Base-by-base conservation (phyloP, 2,888 invertebrate species). In the Scaptomyza caliginosa region DNA sequence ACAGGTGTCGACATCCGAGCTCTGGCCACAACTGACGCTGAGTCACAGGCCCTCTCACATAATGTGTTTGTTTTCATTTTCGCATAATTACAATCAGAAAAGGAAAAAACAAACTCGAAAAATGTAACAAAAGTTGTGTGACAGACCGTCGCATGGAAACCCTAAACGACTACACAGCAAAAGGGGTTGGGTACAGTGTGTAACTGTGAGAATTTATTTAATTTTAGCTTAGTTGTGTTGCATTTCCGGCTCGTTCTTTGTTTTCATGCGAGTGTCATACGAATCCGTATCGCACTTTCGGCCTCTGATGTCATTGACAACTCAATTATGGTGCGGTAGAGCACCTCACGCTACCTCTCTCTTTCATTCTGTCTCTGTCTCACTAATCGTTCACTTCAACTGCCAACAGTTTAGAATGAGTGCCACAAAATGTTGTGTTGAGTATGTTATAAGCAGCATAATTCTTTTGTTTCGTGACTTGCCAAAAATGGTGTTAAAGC, bases 121-220 rank as follows among this genome's bases (percentile, higher is more conserved):
- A 76, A 64, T 78, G 82, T 81, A 81, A 85, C 85, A 84, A 78
- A 71, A 81, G 85, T 74, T 65, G 67, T 66, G 76, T 69, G 85
- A 69, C 85, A 81, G 85, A 76, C 85, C 76, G 74, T 32, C 26
- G 63, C 50, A 64, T 71, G 71, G 74, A 62, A 74, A 74, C 75
- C 74, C 57, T 74, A 74, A 60, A 71, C 65, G 59, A 6, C 57
- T 7, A 8, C 16, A 4, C 8, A 4, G 4, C n/a, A 13, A 7
- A 28, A 11, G 28, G 23, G 24, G 57, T n/a, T 19, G 26, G 40
- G 40, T n/a, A n/a, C 38, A 49, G 80, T 55, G 75, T 58, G 23
- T 43, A 24, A 50, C 23, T 56, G 59, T 59, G 59, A 48, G 59
- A 46, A 46, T 39, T 58, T 24, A n/a, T 43, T 49, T 54, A 8